Evolutionary conservation across 2,113 vertebrate genomes (phyloP).

Genomic region (Ceyx melanurus): DNA sequence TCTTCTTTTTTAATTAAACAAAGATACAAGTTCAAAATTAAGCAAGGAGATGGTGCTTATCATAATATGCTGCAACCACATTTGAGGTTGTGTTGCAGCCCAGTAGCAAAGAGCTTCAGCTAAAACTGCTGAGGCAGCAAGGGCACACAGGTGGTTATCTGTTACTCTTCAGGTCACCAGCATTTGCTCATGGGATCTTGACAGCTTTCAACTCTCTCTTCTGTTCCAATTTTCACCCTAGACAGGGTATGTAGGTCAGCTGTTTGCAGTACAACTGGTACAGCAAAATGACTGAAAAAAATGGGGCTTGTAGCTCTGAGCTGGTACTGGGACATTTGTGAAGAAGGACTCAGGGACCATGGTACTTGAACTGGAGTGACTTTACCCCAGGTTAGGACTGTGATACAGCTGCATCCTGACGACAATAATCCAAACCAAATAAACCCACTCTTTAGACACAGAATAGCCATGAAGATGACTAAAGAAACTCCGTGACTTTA

Average conservation of each 20-base stretch:
- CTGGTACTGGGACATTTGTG: background rate
- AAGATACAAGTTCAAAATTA: background rate
- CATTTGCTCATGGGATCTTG: background rate
- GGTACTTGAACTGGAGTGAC: background rate
- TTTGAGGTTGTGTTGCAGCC: background rate
- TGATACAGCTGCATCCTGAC: background rate
- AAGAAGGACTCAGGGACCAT: background rate
- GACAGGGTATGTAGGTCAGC: background rate
- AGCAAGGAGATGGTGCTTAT: background rate
- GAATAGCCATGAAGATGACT: background rate
- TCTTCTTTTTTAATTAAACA: background rate
- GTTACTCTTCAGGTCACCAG: background rate
- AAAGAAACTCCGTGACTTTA: background rate
- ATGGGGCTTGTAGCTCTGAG: background rate
- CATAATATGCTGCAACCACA: background rate
- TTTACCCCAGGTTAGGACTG: background rate
- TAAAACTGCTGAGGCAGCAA: accelerated
- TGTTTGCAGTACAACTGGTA: background rate
- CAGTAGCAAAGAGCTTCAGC: background rate
- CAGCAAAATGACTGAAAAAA: background rate
- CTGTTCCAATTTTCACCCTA: background rate
- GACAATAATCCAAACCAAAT: background rate
- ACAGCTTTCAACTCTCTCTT: background rate
- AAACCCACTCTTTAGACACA: background rate
- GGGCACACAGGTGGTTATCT: accelerated